A percentile compares a stretch with the other conserved stretches of the same genome.
Conservation (phyloP, 2,797 vertebrate genomes). For the Phyllotis vaccarum region DNA sequence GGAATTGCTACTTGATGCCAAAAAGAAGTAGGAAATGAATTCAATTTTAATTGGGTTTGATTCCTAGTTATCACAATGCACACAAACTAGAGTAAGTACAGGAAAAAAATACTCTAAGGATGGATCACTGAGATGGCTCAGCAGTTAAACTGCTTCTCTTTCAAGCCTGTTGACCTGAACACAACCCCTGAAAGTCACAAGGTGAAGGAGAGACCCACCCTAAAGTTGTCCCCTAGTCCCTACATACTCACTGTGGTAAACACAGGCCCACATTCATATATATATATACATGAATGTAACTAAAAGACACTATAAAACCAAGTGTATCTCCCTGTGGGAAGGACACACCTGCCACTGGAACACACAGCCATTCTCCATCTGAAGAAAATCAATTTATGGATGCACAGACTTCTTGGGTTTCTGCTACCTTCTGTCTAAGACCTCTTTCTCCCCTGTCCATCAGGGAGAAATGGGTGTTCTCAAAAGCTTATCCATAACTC, state of each 20-base stretch:
- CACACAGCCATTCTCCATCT: background rate
- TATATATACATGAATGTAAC: background rate
- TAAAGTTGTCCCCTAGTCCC: background rate
- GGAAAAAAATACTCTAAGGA: background rate
- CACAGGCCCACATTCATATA: background rate
- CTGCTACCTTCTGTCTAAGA: background rate
- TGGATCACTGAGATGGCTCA: background rate
- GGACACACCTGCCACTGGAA: background rate
- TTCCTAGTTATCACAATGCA: background rate
- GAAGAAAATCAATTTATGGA: background rate
- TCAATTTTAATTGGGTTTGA: background rate
- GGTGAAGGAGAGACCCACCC: background rate
- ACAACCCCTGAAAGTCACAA: background rate
- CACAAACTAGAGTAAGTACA: background rate
- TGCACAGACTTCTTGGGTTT: background rate
- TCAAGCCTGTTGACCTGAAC: background rate
- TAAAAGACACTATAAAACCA: background rate
- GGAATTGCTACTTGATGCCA: constrained; percentile 2
- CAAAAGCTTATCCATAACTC: background rate
- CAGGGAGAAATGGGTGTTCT: background rate
- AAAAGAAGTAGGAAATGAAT: background rate
- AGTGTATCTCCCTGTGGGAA: background rate
- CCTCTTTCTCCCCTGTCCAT: background rate
- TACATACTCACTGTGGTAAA: background rate
- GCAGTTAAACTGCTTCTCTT: background rate